Base-by-base conservation (phyloP, 2,888 invertebrate species). In the Glyphotaelius pellucidus region DNA sequence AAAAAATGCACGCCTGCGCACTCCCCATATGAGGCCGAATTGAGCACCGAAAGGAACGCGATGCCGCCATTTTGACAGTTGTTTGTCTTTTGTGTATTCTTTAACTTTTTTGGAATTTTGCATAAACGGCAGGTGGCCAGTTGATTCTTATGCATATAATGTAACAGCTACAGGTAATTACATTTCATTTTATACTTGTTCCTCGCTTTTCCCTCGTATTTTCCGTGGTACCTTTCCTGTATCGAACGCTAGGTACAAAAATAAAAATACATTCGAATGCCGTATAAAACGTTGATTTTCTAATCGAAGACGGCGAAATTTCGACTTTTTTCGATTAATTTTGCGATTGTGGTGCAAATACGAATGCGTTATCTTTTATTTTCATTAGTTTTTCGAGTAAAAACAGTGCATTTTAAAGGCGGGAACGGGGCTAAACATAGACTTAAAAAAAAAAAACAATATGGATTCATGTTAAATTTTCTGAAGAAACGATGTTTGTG, bases 21-120 rank as follows among this genome's bases (percentile, higher is more conserved):
- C 30, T 47, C 15, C 30, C 86, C 25, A 67, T 67, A 67, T 67
- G 67, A 67, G 67, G 81, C 81, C 30, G 30, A 87, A 32, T 15
- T 35, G 30, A 35, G 88, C 15, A 12, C 42, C 67, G 88, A 31
- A 42, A 90, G 80, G 90, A 92, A 92, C 91, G 92, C 92, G 92
- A 94, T 95, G 96, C 96, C 96, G 96, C 96, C 96, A 96, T 96
- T 96, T 96, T 96, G 96, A 96, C 96, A 96, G 96, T 96, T 96
- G 96, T 96, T 96, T 96, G 95, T 96, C 96, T 96, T 95, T 96
- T 96, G 96, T 96, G 95, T 96, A 90, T 91, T 85, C 90, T 88
- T 86, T 92, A 67, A 89, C 67, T 91, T 92, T 89, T 87, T 91
- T 90, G 86, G 47, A 80, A 90, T 92, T 91, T 84, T 81, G 31